Evolutionary conservation across 2,113 vertebrate species (phyloP).

Genomic region (Podiceps cristatus): DNA sequence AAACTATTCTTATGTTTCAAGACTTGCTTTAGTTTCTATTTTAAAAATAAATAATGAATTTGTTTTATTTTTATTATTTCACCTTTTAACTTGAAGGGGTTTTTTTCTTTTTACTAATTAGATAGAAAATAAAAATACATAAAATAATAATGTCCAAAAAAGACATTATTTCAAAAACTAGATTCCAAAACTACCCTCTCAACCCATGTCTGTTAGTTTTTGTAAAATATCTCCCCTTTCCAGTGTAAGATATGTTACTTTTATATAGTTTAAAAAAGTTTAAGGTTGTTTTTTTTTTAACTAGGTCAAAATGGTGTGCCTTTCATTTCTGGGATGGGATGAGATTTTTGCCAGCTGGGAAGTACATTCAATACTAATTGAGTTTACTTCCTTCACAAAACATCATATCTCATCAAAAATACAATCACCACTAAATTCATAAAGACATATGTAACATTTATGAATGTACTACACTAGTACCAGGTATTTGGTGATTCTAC

Average conservation of each 20-base stretch:
- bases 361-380: not conserved
- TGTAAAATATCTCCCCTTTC: not conserved
- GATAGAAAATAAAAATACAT: not conserved
- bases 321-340: not conserved
- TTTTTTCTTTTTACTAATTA: not conserved
- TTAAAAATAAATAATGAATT: not conserved
- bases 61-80: not conserved
- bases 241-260: not conserved
- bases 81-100: fast-evolving
- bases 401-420: not conserved
- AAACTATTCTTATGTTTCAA: not conserved
- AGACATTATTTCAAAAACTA: not conserved
- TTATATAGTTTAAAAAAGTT: not conserved
- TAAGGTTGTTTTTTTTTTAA: not conserved
- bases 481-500: not conserved
- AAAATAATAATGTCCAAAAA: too few relatives aligned
- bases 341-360: not conserved
- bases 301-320: fast-evolving
- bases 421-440: not conserved
- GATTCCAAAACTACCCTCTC: not conserved
- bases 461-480: not conserved
- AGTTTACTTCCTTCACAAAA: not conserved
- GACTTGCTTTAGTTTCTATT: not conserved
- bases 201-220: not conserved
- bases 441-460: not conserved